Evolutionary conservation across 2,113 vertebrate genomes (phyloP).

Genomic region (Siphamia tubifer): DNA sequence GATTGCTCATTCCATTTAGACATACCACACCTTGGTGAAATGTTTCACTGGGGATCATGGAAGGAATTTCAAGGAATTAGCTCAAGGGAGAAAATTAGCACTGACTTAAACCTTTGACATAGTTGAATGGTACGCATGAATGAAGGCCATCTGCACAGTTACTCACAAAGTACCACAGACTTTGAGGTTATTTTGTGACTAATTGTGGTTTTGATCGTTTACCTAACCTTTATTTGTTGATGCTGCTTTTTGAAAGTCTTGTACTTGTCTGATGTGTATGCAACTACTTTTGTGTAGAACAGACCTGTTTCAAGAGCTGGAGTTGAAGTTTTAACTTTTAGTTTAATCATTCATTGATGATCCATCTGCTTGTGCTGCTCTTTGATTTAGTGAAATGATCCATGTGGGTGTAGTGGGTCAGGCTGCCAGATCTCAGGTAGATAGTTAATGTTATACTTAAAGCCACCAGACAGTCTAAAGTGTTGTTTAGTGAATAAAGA

Average conservation of each 20-base stretch:
- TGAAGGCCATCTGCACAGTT: too few species aligned
- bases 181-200: too few species aligned
- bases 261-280: too few species aligned
- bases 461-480: slow-evolving; percentile 26
- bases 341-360: slow-evolving; percentile 1
- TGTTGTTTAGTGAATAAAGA: slow-evolving; percentile 45
- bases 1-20: slow-evolving; percentile 67
- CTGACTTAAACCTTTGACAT: neutral
- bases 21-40: slow-evolving; percentile 64
- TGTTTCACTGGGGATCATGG: slow-evolving; percentile 62
- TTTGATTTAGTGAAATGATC: slow-evolving; percentile 8
- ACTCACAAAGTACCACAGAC: too few species aligned
- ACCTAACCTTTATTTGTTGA: too few species aligned
- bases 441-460: slow-evolving; percentile 25
- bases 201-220: too few species aligned
- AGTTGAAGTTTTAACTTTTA: neutral
- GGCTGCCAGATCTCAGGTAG: slow-evolving; percentile 25
- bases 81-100: slow-evolving; percentile 56
- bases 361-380: slow-evolving; percentile 2
- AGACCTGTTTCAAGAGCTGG: neutral
- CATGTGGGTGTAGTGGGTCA: neutral
- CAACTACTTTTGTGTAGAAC: too few species aligned
- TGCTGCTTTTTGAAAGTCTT: too few species aligned
- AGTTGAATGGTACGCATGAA: too few species aligned
- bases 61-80: slow-evolving; percentile 49